Base-by-base conservation (phyloP, 92 coral and sea anemone genomes). In the Diadumene lineata region DNA sequence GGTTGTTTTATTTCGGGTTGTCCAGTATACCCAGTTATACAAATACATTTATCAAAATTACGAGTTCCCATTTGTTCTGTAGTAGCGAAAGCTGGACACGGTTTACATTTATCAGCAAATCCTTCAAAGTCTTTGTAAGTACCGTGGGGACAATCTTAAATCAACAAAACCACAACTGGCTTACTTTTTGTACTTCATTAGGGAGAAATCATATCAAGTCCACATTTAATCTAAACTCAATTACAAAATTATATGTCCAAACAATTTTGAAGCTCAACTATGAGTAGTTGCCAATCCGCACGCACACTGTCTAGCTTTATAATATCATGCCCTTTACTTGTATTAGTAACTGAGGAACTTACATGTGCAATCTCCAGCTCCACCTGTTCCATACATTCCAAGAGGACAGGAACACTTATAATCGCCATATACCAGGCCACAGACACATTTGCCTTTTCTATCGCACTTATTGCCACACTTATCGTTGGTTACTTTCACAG, bases 381-480 rank as follows among this genome's bases (percentile, higher is more conserved):
- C 46, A 21, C 97, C 97, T 26, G 84, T 50, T 10, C 97, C 97
- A 1, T 25, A 51, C n/a, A 50, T 70, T 22, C 97, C 97, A 72
- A 29, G 38, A 26, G 74, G 74, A 67, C 97, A 91, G 31, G 88
- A 77, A 73, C 97, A 91, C 67, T 87, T 84, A 79, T 91, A 85
- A 56, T 77, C 90, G 13, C 97, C 97, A 48, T 86, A 64, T 30
- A 91, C 97, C 48, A 91, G 84, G 24, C 92, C 97, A 38, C 97
- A 87, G 15, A 88, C 57, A 29, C 97, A 91, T 21, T 57, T 56
- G 1, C 92, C 92, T 11, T 7, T 10, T 1, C 7, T 8, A 30
- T 91, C 90, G 44, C 97, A 91, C 10, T 46, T 31, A 58, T 68
- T 11, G 18, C 28, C 11, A 65, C 97, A 91, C 64, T 77, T 88